A percentile compares a stretch with the other conserved stretches of the same genome.
Evolutionary conservation across 2,113 vertebrate species (phyloP).

Genomic region (Paramormyrops kingsleyae): DNA sequence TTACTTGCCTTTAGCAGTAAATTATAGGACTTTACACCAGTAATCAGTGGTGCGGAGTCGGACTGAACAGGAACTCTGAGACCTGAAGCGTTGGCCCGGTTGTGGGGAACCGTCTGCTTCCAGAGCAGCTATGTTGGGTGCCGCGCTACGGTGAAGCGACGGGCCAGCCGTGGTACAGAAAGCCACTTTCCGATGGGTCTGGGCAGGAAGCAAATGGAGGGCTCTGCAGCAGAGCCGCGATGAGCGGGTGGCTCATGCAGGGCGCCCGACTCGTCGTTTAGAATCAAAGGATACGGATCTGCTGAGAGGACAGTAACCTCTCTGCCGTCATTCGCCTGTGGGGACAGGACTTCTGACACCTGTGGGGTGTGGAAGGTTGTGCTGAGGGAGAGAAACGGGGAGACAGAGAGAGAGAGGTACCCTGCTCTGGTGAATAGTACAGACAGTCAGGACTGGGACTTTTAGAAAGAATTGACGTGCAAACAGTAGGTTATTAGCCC

Average conservation of each 20-base stretch:
- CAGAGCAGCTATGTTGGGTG: background rate
- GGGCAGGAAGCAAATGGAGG: background rate
- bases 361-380: background rate
- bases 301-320: background rate
- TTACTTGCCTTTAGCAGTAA: background rate
- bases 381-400: background rate
- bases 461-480: background rate
- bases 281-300: background rate
- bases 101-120: background rate
- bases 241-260: background rate
- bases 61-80: background rate
- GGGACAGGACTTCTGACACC: background rate
- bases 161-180: background rate
- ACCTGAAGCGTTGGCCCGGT: background rate
- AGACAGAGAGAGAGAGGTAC: background rate
- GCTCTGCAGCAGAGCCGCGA: background rate
- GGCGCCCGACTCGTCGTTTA: background rate
- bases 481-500: background rate
- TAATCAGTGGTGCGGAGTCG: background rate
- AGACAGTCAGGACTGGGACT: background rate
- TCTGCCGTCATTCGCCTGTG: background rate
- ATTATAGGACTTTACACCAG: background rate
- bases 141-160: background rate
- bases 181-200: background rate
- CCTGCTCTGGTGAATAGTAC: background rate